Evolutionary conservation across 2,797 vertebrate species (phyloP), one percentile per base, ranked within the genome.

Genomic region (Hoplostethus atlanticus): DNA sequence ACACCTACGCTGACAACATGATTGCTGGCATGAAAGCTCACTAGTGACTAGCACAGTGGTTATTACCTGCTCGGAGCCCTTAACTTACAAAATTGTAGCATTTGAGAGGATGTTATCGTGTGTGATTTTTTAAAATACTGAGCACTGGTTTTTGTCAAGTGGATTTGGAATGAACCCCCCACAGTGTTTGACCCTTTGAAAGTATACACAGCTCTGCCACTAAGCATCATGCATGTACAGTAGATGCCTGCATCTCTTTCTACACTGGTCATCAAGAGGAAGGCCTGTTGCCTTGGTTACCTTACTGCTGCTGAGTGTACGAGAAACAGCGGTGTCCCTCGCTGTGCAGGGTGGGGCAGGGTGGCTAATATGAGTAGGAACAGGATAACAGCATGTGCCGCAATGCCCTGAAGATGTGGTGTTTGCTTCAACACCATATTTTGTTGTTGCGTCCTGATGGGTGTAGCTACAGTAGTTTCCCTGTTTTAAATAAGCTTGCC

Each of bases 261-360:
- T 30, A 7, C 64, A 83, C 21, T 21, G 21, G 21, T 21, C 21
- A 21, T 77, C 68, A 36, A 62, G 65, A 72, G 47, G 44, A 47
- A 13, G 59, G 42, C 47, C n/a, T 79, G 91, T 91, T 91, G 81
- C 85, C 73, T 76, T 89, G 88, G 91, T 83, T 76, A 91, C 81
- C 0, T 51, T 34, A 69, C 64, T 81, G 76, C 80, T 87, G 72
- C 77, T 76, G 83, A 72, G 58, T 51, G 30, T 57, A 21, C 1
- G 63, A 64, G 75, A 64, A n/a, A 13, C 67, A 77, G 66, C 12
- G 28, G 53, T 76, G 71, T 65, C 67, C 55, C 34, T 66, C 42
- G 69, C 44, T 31, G 5, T 16, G 36, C 16, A 48, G 53, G 59
- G 55, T 38, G 53, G 65, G 68, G 62, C 60, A 58, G 59, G 62